A percentile compares a stretch with the other conserved stretches of the same genome.
Conservation (phyloP, 2,888 invertebrate genomes). For the Synergus laeviventris region DNA sequence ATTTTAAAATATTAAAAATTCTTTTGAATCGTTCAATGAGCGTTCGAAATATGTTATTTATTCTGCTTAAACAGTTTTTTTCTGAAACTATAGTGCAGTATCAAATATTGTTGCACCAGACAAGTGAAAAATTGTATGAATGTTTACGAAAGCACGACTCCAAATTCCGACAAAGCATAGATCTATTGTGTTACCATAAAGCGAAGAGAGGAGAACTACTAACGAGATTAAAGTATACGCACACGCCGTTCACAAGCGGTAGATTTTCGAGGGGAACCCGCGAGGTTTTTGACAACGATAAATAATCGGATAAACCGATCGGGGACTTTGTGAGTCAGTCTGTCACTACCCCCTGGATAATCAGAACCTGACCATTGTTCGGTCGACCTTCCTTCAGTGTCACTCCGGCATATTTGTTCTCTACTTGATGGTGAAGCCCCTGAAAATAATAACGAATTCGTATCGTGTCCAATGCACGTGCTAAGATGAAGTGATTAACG, state of each 20-base stretch:
- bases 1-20: too few relatives aligned
- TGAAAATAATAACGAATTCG: constrained; percentile 51
- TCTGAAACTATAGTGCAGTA: not conserved
- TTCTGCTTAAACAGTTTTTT: not conserved
- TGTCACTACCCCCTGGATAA: constrained; percentile 55
- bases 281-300: constrained; percentile 69
- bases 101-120: not conserved
- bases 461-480: constrained; percentile 54
- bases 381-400: constrained; percentile 47
- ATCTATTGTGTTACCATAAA: constrained; percentile 52
- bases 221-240: constrained; percentile 64
- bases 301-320: constrained; percentile 71
- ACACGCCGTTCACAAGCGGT: constrained; percentile 46
- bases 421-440: constrained; percentile 49
- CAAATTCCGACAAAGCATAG: constrained; percentile 51
- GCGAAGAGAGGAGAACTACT: constrained; percentile 51
- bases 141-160: not conserved
- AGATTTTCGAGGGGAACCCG: constrained; percentile 48
- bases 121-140: not conserved
- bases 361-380: constrained; percentile 57
- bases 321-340: constrained; percentile 67
- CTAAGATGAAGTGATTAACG: constrained; percentile 50
- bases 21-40: too few relatives aligned
- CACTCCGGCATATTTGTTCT: constrained; percentile 54
- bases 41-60: too few relatives aligned